phyloP scores from a whole-genome alignment of 2,113 vertebrate genomes.

The Gallinago media region DNA sequence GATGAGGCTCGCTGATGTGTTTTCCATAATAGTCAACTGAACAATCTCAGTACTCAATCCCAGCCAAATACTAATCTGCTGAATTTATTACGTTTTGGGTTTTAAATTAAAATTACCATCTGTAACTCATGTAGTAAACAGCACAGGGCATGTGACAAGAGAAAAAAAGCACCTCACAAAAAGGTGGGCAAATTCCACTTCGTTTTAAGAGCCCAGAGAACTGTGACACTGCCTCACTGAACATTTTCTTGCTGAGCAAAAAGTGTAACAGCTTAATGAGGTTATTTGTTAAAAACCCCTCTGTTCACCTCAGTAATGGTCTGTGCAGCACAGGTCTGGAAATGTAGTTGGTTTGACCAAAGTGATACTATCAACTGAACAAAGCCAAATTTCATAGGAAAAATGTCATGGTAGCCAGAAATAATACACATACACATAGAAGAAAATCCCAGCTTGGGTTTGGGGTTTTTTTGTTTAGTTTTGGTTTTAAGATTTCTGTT shows the following conservation, averaged over 20 bases:
- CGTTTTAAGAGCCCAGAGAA: background rate
- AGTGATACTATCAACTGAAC: slow-evolving; percentile 29
- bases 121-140: slow-evolving; percentile 21
- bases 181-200: background rate
- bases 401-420: slow-evolving; percentile 47
- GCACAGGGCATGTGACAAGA: slow-evolving; percentile 47
- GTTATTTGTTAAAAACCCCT: slow-evolving; percentile 31
- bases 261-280: background rate
- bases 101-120: slow-evolving; percentile 73
- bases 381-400: slow-evolving; percentile 49
- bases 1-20: slow-evolving; percentile 72
- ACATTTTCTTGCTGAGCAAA: background rate
- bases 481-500: background rate
- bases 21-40: slow-evolving; percentile 70
- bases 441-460: background rate
- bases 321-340: slow-evolving; percentile 39
- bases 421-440: background rate
- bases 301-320: background rate
- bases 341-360: slow-evolving; percentile 57
- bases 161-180: background rate
- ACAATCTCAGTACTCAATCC: slow-evolving; percentile 63
- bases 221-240: background rate
- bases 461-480: background rate
- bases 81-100: slow-evolving; percentile 74
- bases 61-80: slow-evolving; percentile 68